Conservation (phyloP, 1,140 invertebrate species). For the Ceratina calcarata region DNA sequence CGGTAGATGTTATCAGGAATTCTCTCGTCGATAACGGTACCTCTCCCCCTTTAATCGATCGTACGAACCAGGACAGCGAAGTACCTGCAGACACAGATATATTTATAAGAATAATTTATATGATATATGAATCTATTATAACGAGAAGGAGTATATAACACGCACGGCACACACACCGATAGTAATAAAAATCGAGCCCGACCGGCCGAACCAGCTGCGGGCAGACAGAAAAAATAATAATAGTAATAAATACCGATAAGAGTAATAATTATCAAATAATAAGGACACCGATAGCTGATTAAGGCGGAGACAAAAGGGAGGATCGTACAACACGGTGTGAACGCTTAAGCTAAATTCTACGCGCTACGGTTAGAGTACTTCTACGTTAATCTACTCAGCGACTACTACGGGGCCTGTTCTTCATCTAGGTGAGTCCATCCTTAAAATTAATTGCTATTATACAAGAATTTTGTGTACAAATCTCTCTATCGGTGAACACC, state of each 20-base stretch:
- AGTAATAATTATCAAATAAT: not conserved
- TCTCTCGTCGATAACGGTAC: constrained; percentile 31
- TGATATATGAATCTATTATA: constrained; percentile 16
- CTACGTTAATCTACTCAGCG: constrained; percentile 34
- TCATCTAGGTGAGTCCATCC: constrained; percentile 54
- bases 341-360: constrained; percentile 40
- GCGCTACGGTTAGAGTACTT: constrained; percentile 39
- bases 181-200: constrained; percentile 40
- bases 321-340: constrained; percentile 45
- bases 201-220: no score
- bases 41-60: constrained; percentile 38
- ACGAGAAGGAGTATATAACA: not conserved
- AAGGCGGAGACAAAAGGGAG: not conserved
- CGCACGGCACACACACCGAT: constrained; percentile 3
- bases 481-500: no score
- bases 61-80: constrained; percentile 75
- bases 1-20: constrained; percentile 33
- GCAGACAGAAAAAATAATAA: constrained; percentile 33
- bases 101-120: constrained; percentile 72
- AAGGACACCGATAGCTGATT: not conserved
- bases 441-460: no score
- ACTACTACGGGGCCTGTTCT: constrained; percentile 35
- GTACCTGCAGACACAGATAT: constrained; percentile 77
- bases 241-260: constrained; percentile 17
- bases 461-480: no score